Percentiles rank a stretch among this genome's conserved stretches.
These are phyloP conservation scores for Acanthopleura granulata DNA, from an alignment of 2,888 invertebrate genomes.

Conservation along the genomic window DNA sequence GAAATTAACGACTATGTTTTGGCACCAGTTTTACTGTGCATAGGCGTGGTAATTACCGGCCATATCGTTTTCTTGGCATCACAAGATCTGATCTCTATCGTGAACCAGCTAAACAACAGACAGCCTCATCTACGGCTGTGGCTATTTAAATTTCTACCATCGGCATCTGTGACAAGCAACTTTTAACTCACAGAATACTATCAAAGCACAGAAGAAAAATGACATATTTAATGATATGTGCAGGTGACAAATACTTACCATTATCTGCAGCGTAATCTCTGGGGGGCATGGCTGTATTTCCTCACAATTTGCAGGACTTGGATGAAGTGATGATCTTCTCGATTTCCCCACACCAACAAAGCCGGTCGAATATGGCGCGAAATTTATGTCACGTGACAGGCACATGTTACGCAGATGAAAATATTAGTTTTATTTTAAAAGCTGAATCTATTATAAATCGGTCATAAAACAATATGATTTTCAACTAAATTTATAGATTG, in stretches of 20 bases:
- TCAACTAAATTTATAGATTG: background rate
- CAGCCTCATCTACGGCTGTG: background rate
- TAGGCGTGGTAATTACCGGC: too few relatives aligned
- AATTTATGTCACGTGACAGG: slow-evolving; percentile 47
- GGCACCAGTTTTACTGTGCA: too few relatives aligned
- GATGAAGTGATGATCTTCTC: too few relatives aligned
- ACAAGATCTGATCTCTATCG: too few relatives aligned
- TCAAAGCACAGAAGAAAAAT: background rate
- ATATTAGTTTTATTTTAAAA: background rate
- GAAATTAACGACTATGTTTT: too few relatives aligned
- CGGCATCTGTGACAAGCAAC: background rate
- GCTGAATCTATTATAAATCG: background rate
- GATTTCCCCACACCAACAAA: background rate
- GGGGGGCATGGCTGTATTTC: slow-evolving; percentile 53
- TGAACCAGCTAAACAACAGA: too few relatives aligned
- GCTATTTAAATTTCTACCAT: background rate
- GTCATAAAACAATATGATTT: background rate
- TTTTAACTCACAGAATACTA: background rate
- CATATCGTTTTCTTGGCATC: too few relatives aligned
- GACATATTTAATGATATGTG: background rate
- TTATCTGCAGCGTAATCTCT: slow-evolving; percentile 63
- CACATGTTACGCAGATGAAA: background rate
- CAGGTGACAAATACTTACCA: slow-evolving; percentile 40
- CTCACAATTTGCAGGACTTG: background rate
- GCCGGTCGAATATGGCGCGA: slow-evolving; percentile 49